These are phyloP conservation scores for Gymnogyps californianus DNA, from an alignment of 2,113 vertebrate genomes.

Conservation along the genomic window DNA sequence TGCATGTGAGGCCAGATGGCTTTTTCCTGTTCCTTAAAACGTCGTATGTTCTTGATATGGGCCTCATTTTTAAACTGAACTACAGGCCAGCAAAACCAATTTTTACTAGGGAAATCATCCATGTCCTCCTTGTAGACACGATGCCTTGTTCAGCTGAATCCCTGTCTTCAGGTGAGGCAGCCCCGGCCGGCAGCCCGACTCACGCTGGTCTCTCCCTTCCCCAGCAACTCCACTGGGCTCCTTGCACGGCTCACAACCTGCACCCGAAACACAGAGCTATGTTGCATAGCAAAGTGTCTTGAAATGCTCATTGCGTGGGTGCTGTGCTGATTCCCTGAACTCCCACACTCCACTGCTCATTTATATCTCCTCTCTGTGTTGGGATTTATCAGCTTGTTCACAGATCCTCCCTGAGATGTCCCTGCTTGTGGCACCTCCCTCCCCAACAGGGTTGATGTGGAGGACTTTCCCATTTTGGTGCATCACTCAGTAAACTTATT, in stretches of 20 bases:
- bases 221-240: not conserved
- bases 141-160: not conserved
- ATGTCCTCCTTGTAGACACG: not conserved
- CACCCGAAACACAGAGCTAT: not conserved
- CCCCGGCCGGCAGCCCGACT: not conserved
- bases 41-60: not conserved
- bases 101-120: not conserved
- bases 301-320: not conserved
- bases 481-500: not conserved
- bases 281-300: not conserved
- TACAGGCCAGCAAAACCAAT: not conserved
- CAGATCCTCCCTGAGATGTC: not conserved
- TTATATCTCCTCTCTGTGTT: not conserved
- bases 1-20: not conserved
- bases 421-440: not conserved
- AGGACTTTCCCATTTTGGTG: not conserved
- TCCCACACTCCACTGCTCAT: not conserved
- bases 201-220: not conserved
- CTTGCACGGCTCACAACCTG: not conserved
- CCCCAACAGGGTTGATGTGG: not conserved
- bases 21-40: not conserved
- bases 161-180: not conserved
- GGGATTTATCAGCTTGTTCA: slow-evolving; percentile 4
- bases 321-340: not conserved
- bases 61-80: not conserved